phyloP scores from a whole-genome alignment of 2,888 invertebrate species.

The Lottia scabra region DNA sequence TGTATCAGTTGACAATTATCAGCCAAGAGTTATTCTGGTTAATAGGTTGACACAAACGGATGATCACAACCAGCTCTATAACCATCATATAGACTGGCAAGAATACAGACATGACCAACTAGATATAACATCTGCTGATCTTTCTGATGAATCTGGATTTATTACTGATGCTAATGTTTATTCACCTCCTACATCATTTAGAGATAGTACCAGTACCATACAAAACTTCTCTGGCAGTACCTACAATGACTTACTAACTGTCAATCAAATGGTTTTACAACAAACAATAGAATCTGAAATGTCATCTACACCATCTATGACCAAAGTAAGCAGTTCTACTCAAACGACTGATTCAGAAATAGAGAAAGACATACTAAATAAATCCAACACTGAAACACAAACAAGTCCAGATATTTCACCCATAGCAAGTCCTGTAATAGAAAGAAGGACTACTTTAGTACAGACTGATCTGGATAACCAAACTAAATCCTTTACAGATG shows the following conservation, averaged over 20 bases:
- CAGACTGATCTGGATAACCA: background rate
- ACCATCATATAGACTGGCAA: background rate
- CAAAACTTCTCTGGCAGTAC: background rate
- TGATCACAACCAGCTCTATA: background rate
- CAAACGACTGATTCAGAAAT: background rate
- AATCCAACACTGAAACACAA: conserved; percentile 12
- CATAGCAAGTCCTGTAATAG: background rate
- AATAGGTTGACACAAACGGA: background rate
- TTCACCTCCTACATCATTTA: background rate
- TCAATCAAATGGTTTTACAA: background rate
- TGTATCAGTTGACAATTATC: background rate
- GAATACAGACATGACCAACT: background rate
- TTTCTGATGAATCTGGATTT: background rate
- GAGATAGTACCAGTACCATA: background rate
- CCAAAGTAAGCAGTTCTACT: background rate
- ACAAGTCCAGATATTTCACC: conserved; percentile 4
- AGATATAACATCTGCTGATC: background rate
- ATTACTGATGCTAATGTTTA: background rate
- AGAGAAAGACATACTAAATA: conserved; percentile 1
- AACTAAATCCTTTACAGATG: background rate
- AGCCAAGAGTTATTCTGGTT: background rate
- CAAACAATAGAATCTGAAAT: background rate
- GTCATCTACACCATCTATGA: background rate
- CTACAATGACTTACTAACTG: background rate
- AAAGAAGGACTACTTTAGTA: background rate